Conservation (phyloP, 2,113 vertebrate species). For the Rattus norvegicus region GRCr8 NC_086028.1:49634001-49634500, state of each 20-base stretch:
- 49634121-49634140: background rate
- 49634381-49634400: background rate
- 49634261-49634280: background rate
- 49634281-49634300: background rate
- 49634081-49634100: conserved; percentile 20
- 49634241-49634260: conserved; percentile 10
- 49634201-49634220: conserved; percentile 30
- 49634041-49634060: background rate
- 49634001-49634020: background rate
- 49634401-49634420: background rate
- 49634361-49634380: background rate
- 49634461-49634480: background rate
- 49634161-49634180: background rate
- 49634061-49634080: background rate
- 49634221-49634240: background rate
- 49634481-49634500: background rate
- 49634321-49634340: background rate
- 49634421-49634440: background rate
- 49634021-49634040: conserved; percentile 5
- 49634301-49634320: background rate
- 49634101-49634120: background rate
- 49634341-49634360: background rate
- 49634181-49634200: background rate
- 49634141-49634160: background rate
- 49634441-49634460: background rate